Evolutionary conservation across 1,140 invertebrate genomes (phyloP).

Genomic region (Drosophila pruinosa): DNA sequence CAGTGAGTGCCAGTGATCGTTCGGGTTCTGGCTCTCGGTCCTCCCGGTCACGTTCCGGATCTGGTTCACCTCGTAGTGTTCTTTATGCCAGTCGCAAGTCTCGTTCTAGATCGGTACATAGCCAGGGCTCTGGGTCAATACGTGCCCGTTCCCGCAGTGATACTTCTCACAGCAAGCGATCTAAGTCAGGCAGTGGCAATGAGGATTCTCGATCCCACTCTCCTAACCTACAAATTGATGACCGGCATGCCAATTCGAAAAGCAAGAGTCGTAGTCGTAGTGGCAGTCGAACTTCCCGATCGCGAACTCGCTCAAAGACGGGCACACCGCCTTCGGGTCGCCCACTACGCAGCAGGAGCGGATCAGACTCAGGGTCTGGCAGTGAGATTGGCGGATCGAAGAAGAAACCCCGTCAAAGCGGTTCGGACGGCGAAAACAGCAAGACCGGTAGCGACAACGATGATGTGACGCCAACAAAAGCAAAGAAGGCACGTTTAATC

Average conservation of each 20-base stretch:
- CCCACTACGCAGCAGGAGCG: constrained; percentile 65
- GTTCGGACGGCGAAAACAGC: constrained; percentile 51
- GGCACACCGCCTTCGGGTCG: constrained; percentile 53
- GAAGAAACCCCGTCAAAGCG: constrained; percentile 65
- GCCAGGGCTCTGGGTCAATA: constrained; percentile 33
- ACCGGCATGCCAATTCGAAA: constrained; percentile 83
- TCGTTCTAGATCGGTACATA: constrained; percentile 43
- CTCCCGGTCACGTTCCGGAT: constrained; percentile 25
- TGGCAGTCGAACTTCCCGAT: constrained; percentile 54
- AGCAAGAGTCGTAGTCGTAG: constrained; percentile 57
- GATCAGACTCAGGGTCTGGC: constrained; percentile 73
- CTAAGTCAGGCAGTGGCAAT: constrained; percentile 29
- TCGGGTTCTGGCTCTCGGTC: constrained; percentile 40
- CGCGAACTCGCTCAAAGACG: constrained; percentile 65
- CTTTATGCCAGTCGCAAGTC: constrained; percentile 7
- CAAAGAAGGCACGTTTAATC: constrained; percentile 83
- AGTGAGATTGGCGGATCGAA: constrained; percentile 78
- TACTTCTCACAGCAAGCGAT: constrained; percentile 27
- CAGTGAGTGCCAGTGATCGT: constrained; percentile 61
- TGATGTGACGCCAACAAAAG: constrained; percentile 64
- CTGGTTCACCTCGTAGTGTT: constrained; percentile 61
- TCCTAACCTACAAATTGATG: constrained; percentile 82
- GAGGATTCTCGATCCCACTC: constrained; percentile 83
- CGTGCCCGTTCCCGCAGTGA: constrained; percentile 40
- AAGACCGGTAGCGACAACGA: constrained; percentile 59